phyloP scores from a whole-genome alignment of 2,113 vertebrate species.

The Phaetusa simplex region DNA sequence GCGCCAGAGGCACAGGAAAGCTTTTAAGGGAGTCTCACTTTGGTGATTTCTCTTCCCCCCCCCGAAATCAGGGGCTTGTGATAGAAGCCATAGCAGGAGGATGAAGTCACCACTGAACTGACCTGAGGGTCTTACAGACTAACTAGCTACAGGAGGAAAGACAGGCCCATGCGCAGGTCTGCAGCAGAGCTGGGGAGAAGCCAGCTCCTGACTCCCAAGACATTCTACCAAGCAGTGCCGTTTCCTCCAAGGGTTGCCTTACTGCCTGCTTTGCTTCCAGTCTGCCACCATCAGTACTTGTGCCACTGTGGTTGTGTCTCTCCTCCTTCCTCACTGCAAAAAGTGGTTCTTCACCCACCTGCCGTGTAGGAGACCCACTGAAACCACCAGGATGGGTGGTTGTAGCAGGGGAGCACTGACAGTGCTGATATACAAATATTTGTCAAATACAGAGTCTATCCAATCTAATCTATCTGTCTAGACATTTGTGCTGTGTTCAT shows the following conservation, averaged over 20 bases:
- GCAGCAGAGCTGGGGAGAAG: neutral
- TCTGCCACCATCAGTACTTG: neutral
- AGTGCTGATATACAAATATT: neutral
- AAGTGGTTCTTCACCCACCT: neutral
- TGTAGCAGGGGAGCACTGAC: neutral
- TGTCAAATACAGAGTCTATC: neutral
- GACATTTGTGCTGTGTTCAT: constrained; percentile 62
- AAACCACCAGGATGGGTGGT: neutral
- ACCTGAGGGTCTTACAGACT: neutral
- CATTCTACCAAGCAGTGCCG: neutral
- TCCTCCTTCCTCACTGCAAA: neutral
- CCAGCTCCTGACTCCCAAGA: neutral
- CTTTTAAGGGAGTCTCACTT: constrained; percentile 4
- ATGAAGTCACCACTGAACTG: neutral
- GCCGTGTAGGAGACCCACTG: neutral
- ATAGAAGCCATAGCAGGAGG: neutral
- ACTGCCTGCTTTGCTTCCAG: neutral
- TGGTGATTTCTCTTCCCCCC: neutral
- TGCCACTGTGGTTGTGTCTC: neutral
- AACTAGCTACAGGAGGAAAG: neutral
- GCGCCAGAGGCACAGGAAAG: neutral
- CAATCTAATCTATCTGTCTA: neutral
- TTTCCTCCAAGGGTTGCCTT: neutral
- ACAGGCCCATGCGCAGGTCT: accelerated
- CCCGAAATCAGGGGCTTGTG: neutral